Percentiles rank a stretch among this genome's conserved stretches.
Conservation (phyloP, 2,113 vertebrate genomes). For the Rhadina sibilatrix region DNA sequence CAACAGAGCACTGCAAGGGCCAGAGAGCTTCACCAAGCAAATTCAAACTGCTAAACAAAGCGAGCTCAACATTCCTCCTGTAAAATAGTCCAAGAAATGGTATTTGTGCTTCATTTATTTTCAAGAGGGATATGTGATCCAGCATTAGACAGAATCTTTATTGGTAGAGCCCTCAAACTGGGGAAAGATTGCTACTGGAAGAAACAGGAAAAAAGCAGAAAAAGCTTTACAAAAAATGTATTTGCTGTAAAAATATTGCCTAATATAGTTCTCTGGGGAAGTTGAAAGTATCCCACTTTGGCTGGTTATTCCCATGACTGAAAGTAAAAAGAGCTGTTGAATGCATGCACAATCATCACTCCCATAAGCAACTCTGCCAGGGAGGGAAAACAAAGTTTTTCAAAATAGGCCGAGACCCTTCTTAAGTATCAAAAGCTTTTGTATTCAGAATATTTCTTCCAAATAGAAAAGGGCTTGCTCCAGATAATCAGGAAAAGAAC, state of each 20-base stretch:
- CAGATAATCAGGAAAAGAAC: background rate
- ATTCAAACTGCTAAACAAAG: background rate
- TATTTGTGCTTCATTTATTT: slow-evolving; percentile 2
- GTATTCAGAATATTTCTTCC: background rate
- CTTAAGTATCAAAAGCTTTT: background rate
- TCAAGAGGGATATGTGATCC: background rate
- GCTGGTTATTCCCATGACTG: background rate
- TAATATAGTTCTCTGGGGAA: background rate
- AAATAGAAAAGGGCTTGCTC: background rate
- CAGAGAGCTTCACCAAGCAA: background rate
- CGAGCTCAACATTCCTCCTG: background rate
- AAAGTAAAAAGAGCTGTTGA: background rate
- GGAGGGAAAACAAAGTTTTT: background rate
- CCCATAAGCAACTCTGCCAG: background rate
- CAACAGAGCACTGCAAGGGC: background rate
- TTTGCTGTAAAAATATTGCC: background rate
- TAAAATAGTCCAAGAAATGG: background rate
- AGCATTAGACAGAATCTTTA: background rate
- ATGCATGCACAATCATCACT: background rate
- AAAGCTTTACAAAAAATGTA: background rate
- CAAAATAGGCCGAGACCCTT: background rate
- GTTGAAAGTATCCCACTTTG: background rate
- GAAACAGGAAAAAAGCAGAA: background rate
- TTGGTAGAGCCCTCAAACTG: background rate
- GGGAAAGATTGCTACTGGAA: background rate